Evolutionary conservation across 2,797 vertebrate genomes (phyloP), one percentile per base, ranked within the genome.

Genomic region (Chaenodraco wilsoni): DNA sequence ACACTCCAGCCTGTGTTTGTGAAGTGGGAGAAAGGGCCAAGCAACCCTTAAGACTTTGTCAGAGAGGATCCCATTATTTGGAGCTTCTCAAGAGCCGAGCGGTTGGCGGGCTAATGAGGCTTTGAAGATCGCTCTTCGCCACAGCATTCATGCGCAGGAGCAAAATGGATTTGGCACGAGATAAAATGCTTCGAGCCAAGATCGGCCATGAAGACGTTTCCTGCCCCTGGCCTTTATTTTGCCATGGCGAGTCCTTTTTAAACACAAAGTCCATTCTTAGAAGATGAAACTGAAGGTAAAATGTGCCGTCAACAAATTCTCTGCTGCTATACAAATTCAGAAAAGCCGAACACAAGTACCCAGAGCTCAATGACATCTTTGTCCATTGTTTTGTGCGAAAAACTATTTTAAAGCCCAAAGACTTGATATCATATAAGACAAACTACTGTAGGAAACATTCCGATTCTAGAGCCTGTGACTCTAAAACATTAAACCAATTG

Each of bases 1-100:
- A 50, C 92, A 92, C 93, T 95, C 54, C 69, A 94, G 83, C 74
- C 74, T 59, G 83, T 62, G 79, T 87, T 84, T 73, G 88, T 90
- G 76, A 85, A 90, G 90, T 77, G 89, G 88, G 52, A 84, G 84
- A 87, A 87, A 84, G 86, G 87, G 84, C 77, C 78, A 87, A 88
- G 87, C 91, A 89, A 85, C 88, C 90, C 92, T 90, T 1, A 94
- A 94, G 94, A 94, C 93, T 91, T 85, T 82, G 87, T 87, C 88
- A 84, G 87, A 89, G 70, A 91, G 58, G 78, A 89, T 88, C 73
- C 85, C 79, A 89, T 93, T 92, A 91, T 89, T 65, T 61, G 72
- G 69, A 70, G 81, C 82, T 87, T 82, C 86, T 91, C 83, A 78
- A 89, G 86, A 80, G 92, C 65, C 2, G 68, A 45, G 81, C 61